Evolutionary conservation across 2,888 invertebrate species (phyloP).

Genomic region (Drosophila anceps): DNA sequence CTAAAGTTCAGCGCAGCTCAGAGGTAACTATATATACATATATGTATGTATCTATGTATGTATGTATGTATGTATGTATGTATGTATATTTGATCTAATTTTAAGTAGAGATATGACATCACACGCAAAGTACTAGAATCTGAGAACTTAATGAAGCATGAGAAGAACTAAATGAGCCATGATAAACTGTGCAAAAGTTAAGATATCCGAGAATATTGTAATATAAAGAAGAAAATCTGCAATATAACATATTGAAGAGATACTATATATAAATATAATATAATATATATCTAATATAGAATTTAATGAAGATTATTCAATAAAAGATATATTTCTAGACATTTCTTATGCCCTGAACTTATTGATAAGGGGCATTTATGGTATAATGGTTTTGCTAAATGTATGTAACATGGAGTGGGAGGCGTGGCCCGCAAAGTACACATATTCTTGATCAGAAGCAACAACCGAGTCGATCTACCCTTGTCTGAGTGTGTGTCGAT

Average conservation of each 20-base stretch:
- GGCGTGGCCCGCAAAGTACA: no score
- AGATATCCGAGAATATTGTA: background rate
- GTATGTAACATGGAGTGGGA: no score
- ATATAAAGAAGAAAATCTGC: background rate
- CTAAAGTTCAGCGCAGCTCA: slow-evolving; percentile 9
- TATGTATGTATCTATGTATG: slow-evolving; percentile 1
- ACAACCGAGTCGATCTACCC: no score
- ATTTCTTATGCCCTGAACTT: background rate
- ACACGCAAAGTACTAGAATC: background rate
- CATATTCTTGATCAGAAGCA: no score
- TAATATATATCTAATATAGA: background rate
- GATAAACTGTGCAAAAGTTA: background rate
- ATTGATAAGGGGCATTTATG: no score
- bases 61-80: slow-evolving; percentile 3
- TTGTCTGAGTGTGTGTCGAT: no score
- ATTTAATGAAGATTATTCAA: background rate
- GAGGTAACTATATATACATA: background rate
- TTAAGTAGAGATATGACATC: slow-evolving; percentile 4
- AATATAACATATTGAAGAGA: background rate
- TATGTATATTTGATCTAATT: slow-evolving; percentile 6
- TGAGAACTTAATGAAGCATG: background rate
- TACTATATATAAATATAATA: background rate
- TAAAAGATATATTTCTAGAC: no score
- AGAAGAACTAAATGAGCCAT: background rate
- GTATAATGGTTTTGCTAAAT: no score